A percentile compares a stretch with the other conserved stretches of the same genome.
phyloP scores from a whole-genome alignment of 2,888 invertebrate genomes.

The Keiferia lycopersicella region DNA sequence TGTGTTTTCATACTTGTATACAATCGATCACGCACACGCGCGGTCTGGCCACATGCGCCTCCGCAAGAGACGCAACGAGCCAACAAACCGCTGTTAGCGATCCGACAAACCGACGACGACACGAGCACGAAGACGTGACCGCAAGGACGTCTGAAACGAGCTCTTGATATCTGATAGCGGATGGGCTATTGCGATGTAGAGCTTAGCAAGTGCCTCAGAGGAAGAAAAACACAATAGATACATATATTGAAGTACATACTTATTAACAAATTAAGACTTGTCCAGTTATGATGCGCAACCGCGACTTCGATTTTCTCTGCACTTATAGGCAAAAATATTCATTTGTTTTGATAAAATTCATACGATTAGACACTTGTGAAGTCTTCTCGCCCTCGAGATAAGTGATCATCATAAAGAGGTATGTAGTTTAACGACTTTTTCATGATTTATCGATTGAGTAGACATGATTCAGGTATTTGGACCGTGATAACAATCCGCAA shows the following conservation, averaged over 20 bases:
- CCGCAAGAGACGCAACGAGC: slow-evolving; percentile 34
- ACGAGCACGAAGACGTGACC: slow-evolving; percentile 30
- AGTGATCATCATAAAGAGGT: too few relatives aligned
- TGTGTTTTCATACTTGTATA: background rate
- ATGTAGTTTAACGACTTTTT: too few relatives aligned
- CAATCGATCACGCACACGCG: slow-evolving; percentile 11
- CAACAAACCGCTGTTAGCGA: slow-evolving; percentile 27
- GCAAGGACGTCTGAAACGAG: slow-evolving; percentile 33
- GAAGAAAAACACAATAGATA: background rate
- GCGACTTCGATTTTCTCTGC: too few relatives aligned
- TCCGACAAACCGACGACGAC: slow-evolving; percentile 15
- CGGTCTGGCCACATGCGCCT: slow-evolving; percentile 5
- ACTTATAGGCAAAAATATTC: too few relatives aligned
- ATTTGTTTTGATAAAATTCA: too few relatives aligned
- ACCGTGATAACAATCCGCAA: background rate
- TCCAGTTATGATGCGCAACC: too few relatives aligned
- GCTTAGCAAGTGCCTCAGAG: background rate
- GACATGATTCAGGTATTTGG: background rate
- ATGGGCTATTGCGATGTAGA: background rate
- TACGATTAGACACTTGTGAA: too few relatives aligned
- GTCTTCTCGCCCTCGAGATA: too few relatives aligned
- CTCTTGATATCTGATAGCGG: slow-evolving; percentile 12
- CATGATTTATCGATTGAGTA: too few relatives aligned
- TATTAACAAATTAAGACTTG: too few relatives aligned
- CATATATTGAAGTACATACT: too few relatives aligned